Base-by-base conservation (phyloP, 2,797 vertebrate genomes). In the Microchirus variegatus region DNA sequence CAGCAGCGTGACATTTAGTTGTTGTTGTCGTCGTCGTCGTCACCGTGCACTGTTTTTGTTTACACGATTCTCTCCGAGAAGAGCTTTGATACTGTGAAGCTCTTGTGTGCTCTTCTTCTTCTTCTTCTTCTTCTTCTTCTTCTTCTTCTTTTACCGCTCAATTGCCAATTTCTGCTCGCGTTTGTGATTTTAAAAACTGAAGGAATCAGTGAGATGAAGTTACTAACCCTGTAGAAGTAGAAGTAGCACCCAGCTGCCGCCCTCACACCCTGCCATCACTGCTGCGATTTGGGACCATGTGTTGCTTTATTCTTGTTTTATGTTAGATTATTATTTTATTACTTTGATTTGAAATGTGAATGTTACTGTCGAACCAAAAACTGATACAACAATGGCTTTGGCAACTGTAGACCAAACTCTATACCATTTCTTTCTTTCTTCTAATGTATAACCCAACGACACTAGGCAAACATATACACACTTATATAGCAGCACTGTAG, bases 241-340 rank as follows among this genome's bases (percentile, higher is more conserved):
- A 75, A 55, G 56, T 77, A 71, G 17, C 53, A 68, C 53, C 49
- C 36, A 57, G 38, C 49, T 22, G 36, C 77, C 75, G 69, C 75
- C 75, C 84, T 84, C 83, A 78, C 57, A 67, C 79, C 61, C 52
- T 65, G 72, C 75, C 60, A 59, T 19, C 45, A 67, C 41, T 16
- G 38, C 53, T 81, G 56, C 72, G 69, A 77, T 76, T 53, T 70
- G 91, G 92, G 93, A 93, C 92, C 91, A 93, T 91, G 76, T 78
- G 52, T 53, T 26, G 18, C 18, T 63, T 82, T 68, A 49, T 49
- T 37, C 43, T 57, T 45, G 66, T 19, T 56, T 70, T 70, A 42
- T 12, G n/a, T 45, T 47, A 49, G 4, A 16, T 38, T 66, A 68
- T 50, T 22, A 22, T 77, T 78, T 7, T 74, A 59, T 69, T 43